These are phyloP conservation scores for Sphaerophoria taeniata DNA, from an alignment of 2,888 invertebrate species.

Conservation along the genomic window DNA sequence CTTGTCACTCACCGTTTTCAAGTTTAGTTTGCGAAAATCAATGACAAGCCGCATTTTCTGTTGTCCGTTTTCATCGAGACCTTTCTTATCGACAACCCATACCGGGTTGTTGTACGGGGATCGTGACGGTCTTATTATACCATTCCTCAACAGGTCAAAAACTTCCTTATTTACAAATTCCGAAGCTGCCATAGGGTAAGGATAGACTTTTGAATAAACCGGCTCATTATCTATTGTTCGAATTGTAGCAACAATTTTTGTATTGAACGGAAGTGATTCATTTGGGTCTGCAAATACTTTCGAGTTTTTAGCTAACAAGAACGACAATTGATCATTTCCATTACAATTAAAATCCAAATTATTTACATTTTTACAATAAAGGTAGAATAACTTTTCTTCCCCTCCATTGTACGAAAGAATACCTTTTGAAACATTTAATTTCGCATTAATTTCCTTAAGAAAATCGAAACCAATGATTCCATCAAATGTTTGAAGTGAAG, in stretches of 20 bases:
- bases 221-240: conserved; percentile 37
- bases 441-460: no score
- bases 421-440: no score
- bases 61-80: conserved; percentile 27
- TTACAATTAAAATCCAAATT: no score
- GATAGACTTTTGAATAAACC: conserved; percentile 53
- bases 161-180: conserved; percentile 56
- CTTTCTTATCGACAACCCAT: conserved; percentile 55
- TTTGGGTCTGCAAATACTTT: conserved; percentile 49
- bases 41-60: conserved; percentile 44
- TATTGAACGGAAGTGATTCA: conserved; percentile 7
- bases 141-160: conserved; percentile 33
- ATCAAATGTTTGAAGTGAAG: no score
- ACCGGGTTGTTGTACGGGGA: conserved; percentile 58
- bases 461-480: no score
- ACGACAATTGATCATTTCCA: not conserved
- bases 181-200: conserved; percentile 58
- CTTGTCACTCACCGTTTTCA: conserved; percentile 66
- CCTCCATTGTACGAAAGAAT: no score
- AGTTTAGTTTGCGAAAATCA: conserved; percentile 47
- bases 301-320: not conserved
- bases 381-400: no score
- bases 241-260: conserved; percentile 24
- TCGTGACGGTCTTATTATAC: conserved; percentile 41
- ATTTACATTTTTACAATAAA: no score